Conservation (phyloP, 2,888 invertebrate genomes). For the Chorisops tibialis region DNA sequence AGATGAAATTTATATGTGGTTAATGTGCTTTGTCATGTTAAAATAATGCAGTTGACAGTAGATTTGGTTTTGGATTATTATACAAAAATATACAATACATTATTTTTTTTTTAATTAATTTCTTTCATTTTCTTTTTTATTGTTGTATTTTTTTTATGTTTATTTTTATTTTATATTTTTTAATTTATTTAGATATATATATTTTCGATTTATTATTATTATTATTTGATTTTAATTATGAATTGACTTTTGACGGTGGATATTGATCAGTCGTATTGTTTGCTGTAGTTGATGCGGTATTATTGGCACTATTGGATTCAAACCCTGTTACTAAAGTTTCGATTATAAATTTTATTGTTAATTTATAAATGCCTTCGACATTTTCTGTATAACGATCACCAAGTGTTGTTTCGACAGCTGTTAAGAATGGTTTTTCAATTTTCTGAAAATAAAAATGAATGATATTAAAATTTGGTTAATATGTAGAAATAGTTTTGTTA, state of each 20-base stretch:
- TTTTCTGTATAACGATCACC: conserved; percentile 87
- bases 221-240: conserved; percentile 33
- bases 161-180: too few relatives aligned
- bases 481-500: too few relatives aligned
- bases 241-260: conserved; percentile 32
- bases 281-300: conserved; percentile 23
- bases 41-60: too few relatives aligned
- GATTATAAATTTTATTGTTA: conserved; percentile 83
- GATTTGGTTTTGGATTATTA: too few relatives aligned
- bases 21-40: too few relatives aligned
- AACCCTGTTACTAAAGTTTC: conserved; percentile 78
- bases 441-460: conserved; percentile 61
- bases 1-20: too few relatives aligned
- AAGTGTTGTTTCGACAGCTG: conserved; percentile 79
- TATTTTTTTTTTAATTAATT: too few relatives aligned
- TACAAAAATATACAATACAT: too few relatives aligned
- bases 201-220: too few relatives aligned
- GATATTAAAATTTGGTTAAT: not conserved
- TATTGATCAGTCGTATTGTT: conserved; percentile 28
- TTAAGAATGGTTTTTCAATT: conserved; percentile 84
- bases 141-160: too few relatives aligned
- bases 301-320: conserved; percentile 49
- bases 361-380: conserved; percentile 83
- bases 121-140: too few relatives aligned
- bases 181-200: too few relatives aligned